Percentiles rank a stretch among this genome's conserved stretches.
Conservation (phyloP, 1,140 invertebrate species). For the Mesaphorura yosii region DNA sequence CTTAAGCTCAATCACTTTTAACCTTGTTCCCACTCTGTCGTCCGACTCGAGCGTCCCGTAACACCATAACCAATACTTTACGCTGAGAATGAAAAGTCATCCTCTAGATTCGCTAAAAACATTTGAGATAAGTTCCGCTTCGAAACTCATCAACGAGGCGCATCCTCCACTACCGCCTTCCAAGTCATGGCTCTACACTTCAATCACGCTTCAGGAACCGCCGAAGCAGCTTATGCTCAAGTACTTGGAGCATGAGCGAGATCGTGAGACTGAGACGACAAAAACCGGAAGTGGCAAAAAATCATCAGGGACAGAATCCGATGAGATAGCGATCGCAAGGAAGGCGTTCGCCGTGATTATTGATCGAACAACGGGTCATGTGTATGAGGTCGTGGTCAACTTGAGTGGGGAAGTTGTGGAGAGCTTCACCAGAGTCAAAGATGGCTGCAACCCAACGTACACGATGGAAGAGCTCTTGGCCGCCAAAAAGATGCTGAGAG, state of each 20-base stretch:
- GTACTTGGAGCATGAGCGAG: not conserved
- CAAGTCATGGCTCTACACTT: not conserved
- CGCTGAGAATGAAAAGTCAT: too few species aligned
- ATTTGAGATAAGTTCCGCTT: too few species aligned
- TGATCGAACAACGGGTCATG: slow-evolving; percentile 11
- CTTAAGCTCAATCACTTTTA: too few species aligned
- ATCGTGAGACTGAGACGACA: slow-evolving; percentile 1
- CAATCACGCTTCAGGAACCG: not conserved
- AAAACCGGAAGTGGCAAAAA: too few species aligned
- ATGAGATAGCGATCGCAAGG: not conserved
- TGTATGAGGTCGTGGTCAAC: slow-evolving; percentile 21
- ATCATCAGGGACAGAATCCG: too few species aligned
- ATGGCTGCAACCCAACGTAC: slow-evolving; percentile 17
- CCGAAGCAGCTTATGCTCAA: not conserved
- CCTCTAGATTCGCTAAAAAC: too few species aligned
- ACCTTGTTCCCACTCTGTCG: too few species aligned
- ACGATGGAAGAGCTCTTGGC: slow-evolving; percentile 2
- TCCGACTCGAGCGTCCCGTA: too few species aligned
- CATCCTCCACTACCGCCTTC: too few species aligned
- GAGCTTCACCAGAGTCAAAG: slow-evolving; percentile 3
- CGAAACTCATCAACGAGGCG: too few species aligned
- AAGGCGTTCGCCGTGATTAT: slow-evolving; percentile 13
- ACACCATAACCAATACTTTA: too few species aligned
- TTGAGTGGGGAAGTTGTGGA: slow-evolving; percentile 16
- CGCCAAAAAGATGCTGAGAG: slow-evolving; percentile 22